Conservation (phyloP, 2,113 vertebrate species). For the Antigone vipio region DNA sequence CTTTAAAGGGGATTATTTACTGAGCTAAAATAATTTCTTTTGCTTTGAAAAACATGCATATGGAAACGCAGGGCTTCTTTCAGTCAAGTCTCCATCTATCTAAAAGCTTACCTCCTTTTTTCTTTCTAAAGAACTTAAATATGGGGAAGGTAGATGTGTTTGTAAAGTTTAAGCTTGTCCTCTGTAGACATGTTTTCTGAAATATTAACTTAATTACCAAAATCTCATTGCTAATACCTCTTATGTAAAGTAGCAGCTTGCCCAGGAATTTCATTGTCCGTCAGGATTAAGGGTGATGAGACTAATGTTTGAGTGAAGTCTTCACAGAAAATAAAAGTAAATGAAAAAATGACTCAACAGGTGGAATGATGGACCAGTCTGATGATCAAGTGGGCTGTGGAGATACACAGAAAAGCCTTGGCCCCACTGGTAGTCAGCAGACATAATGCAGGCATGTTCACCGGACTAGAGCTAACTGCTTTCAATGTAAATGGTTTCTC, state of each 20-base stretch:
- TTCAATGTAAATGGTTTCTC: background rate
- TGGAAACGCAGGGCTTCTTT: background rate
- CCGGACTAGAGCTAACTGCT: background rate
- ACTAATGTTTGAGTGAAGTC: background rate
- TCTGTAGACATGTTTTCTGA: background rate
- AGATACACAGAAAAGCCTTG: background rate
- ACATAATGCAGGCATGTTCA: background rate
- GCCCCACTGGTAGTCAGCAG: background rate
- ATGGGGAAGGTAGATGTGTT: background rate
- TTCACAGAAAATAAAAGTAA: background rate
- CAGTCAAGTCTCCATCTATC: background rate
- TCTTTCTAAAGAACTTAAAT: background rate
- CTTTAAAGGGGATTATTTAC: conserved; percentile 13
- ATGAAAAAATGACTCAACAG: background rate
- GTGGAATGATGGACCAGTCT: background rate
- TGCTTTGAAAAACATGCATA: background rate
- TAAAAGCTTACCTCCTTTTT: background rate
- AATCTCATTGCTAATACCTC: background rate
- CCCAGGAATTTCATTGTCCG: background rate
- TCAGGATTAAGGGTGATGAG: background rate
- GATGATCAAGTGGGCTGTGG: background rate
- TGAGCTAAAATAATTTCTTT: background rate
- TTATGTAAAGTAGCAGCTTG: background rate
- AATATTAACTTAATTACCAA: background rate
- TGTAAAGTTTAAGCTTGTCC: background rate